Conservation (phyloP, 2,113 vertebrate species). For the Paramormyrops kingsleyae region DNA sequence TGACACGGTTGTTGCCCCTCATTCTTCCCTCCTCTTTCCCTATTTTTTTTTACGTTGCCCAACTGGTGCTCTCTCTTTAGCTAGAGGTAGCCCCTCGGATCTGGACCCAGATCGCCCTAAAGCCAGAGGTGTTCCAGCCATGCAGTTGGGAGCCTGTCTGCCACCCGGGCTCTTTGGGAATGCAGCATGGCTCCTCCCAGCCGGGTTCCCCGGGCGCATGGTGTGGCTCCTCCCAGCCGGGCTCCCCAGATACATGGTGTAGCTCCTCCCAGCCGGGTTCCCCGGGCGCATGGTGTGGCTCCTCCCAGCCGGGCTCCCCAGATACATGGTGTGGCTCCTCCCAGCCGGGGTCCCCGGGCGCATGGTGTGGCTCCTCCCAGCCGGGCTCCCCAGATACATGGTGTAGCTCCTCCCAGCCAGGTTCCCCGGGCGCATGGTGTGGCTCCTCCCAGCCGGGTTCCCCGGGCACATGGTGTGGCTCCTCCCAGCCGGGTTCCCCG, state of each 20-base stretch:
- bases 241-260: background rate
- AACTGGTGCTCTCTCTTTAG: background rate
- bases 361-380: background rate
- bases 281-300: too few relatives aligned
- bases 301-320: too few relatives aligned
- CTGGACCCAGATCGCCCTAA: background rate
- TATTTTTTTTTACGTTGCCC: background rate
- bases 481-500: too few relatives aligned
- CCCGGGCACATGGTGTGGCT: fast-evolving
- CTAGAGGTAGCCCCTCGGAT: background rate
- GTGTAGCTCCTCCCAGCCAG: background rate
- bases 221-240: background rate
- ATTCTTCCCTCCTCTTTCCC: background rate
- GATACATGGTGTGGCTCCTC: too few relatives aligned
- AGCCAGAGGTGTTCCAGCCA: background rate
- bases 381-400: background rate
- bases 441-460: background rate
- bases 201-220: too few relatives aligned
- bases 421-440: too few relatives aligned
- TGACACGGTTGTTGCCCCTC: background rate
- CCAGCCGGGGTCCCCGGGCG: too few relatives aligned
- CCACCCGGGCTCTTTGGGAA: too few relatives aligned
- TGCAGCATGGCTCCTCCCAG: background rate
- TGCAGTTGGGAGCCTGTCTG: background rate
- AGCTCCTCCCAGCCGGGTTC: background rate